Percentiles rank a stretch among this genome's conserved stretches.
Conservation (phyloP, 2,113 vertebrate genomes). For the Ursus arctos region DNA sequence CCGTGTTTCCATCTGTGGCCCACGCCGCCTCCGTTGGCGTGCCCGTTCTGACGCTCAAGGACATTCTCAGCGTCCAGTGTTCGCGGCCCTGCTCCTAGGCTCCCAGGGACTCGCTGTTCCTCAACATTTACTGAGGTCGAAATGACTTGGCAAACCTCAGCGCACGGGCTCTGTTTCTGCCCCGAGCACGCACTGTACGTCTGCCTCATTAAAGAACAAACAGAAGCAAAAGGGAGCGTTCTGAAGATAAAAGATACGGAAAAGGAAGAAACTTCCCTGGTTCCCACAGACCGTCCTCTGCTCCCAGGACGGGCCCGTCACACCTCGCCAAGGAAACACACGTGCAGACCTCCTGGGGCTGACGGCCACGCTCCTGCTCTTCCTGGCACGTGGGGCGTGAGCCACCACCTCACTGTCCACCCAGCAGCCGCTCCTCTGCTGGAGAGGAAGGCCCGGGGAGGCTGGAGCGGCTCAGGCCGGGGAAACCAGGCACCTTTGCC, state of each 20-base stretch:
- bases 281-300: background rate
- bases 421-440: background rate
- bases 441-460: no score
- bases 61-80: background rate
- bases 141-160: background rate
- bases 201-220: background rate
- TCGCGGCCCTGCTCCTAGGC: background rate
- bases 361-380: background rate
- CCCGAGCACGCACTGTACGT: no score
- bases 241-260: no score
- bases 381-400: no score
- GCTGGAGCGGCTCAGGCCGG: no score
- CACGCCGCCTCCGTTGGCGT: fast-evolving
- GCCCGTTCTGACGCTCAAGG: background rate
- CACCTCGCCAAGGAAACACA: background rate
- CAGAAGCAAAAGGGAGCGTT: no score
- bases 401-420: background rate
- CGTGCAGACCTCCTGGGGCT: no score
- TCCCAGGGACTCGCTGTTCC: background rate
- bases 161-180: background rate
- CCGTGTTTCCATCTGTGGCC: background rate
- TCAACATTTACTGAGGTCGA: background rate
- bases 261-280: no score
- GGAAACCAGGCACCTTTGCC: no score
- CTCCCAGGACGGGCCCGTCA: background rate